Evolutionary conservation across 2,113 vertebrate genomes (phyloP), one percentile per base, ranked within the genome.

Genomic region (Daphoenositta chrysoptera): DNA sequence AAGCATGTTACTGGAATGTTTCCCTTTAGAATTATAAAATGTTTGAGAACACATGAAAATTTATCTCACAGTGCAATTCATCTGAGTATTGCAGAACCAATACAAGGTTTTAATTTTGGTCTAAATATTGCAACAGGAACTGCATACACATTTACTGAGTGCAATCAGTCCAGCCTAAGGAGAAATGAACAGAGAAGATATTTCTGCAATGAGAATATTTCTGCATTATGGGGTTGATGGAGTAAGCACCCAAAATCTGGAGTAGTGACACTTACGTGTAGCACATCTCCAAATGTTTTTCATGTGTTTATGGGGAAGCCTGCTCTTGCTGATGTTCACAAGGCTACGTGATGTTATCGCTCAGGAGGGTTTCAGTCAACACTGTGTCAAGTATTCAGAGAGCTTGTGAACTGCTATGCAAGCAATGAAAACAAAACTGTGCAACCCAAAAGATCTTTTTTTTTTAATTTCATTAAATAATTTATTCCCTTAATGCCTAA

Each of bases 261-360:
- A 73, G 15, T 23, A 56, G 24, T 30, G 44, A 42, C 61, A 80
- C 6, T 17, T 21, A 39, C 5, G 9, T 33, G 20, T 12, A 69
- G 19, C 40, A 58, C 8, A 65, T 37, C 12, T 77, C 33, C 33
- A 75, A 68, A 75, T 15, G 6, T 30, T 82, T 69, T 53, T 50
- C 11, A 17, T 8, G 4, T 47, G 15, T 51, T 68, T 48, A 23
- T 15, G 17, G 30, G 23, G 83, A 57, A 35, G 19, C 35, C 48
- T 89, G 10, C 19, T 61, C 10, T 54, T 84, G 60, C 30, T 58
- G 33, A 50, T 54, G 35, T 39, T 58, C 51, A 75, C 20, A 66
- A 65, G 39, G 9, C 12, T 73, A 54, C 0, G 0, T 24, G 26
- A 53, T 39, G 4, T 35, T 31, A 40, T 5, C 64, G 28, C 28